Evolutionary conservation across 35 echinoderm and acorn worm species (phyloP).

Genomic region (Hemicentrotus pulcherrimus): DNA sequence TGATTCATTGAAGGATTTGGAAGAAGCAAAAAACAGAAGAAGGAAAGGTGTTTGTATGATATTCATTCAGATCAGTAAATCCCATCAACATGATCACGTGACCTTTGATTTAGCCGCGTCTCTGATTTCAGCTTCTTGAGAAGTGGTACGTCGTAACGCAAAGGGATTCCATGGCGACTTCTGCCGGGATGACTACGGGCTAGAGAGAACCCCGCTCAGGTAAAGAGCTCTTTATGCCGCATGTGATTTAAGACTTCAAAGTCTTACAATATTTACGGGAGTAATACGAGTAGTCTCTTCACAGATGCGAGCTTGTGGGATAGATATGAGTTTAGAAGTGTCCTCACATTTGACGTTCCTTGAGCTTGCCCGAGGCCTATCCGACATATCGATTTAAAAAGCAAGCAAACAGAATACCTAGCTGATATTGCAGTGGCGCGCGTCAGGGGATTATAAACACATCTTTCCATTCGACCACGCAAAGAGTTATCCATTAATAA

Average conservation of each 20-base stretch:
- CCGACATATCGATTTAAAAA: conserved; percentile 3
- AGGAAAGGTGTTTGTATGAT: neutral
- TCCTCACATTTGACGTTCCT: conserved; percentile 7
- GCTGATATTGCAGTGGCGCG: neutral
- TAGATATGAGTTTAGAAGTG: conserved; percentile 11
- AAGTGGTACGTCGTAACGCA: neutral
- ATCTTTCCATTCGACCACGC: neutral
- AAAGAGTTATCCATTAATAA: neutral
- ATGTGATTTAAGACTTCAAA: neutral
- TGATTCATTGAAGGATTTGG: neutral
- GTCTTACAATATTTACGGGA: neutral
- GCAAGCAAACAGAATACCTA: neutral
- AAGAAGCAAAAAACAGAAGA: neutral
- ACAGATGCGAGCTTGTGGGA: neutral
- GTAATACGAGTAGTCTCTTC: conserved; percentile 10
- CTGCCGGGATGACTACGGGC: neutral
- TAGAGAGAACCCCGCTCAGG: neutral
- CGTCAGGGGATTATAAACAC: neutral
- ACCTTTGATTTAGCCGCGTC: neutral
- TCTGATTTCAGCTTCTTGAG: neutral
- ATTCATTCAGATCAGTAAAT: neutral
- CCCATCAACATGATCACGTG: neutral
- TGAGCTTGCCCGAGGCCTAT: neutral
- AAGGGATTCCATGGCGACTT: neutral
- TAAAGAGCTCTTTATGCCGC: conserved; percentile 6